Base-by-base conservation (phyloP, 2,888 invertebrate genomes). In the Drosophila pseudotalamancana region DNA sequence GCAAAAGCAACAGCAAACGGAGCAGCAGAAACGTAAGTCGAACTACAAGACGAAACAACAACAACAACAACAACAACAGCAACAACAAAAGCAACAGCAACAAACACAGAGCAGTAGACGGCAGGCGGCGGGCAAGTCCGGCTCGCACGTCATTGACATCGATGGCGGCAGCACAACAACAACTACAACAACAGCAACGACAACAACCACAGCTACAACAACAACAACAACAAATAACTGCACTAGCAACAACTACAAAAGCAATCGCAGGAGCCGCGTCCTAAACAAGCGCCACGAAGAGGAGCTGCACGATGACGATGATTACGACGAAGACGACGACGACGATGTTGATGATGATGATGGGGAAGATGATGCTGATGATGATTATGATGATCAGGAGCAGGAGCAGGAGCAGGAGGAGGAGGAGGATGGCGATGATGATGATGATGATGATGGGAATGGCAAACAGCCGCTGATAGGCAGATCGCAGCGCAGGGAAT, bases 21-120 rank as follows among this genome's bases (percentile, higher is more conserved):
- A 78, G 32, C 54, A 68, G 50, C 78, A 78, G 60, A 87, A 88
- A 88, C 77, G 81, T 88, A 89, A 88, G 89, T 89, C 84, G 53
- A 88, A 77, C 60, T 62, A 80, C 71, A 85, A 82, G 73, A 69
- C 63, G 72, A 79, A 88, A 76, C 69, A 80, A 27, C 71, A 78
- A 63, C 80, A 71, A 70, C 70, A 66, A 62, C 25, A 76, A 61
- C 79, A 70, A 71, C 69, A 65, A 60, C 23, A 29, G 1, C 29
- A 31, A n/a, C 39, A 40, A 25, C 40, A 40, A 40, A 11, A 45
- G 23, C 65, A 79, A 66, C 60, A 64, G 61, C 80, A 72, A 74
- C 68, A 71, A 64, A 80, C 71, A 68, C 71, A 84, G 70, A 78
- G 72, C 76, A 82, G 55, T 57, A 71, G 65, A 60, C 60, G 70